phyloP scores from a whole-genome alignment of 1,140 invertebrate genomes.

The Tribolium madens region DNA sequence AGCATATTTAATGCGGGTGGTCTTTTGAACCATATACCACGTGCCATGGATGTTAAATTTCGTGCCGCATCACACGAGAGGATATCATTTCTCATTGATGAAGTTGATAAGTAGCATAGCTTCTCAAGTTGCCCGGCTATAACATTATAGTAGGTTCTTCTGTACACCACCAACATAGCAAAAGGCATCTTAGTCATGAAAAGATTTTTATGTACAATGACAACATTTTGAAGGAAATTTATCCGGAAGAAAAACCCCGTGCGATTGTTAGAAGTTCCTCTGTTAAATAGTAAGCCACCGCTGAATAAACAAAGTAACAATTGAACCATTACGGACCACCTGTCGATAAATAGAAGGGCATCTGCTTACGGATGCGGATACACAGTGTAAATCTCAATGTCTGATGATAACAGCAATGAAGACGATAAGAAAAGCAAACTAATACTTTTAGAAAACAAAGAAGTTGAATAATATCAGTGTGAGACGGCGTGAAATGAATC shows the following conservation, averaged over 20 bases:
- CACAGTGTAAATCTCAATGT: background rate
- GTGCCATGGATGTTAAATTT: background rate
- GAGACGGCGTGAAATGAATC: background rate
- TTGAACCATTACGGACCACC: constrained; percentile 49
- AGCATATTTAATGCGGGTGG: constrained; percentile 29
- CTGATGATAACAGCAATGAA: background rate
- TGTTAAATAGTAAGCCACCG: constrained; percentile 44
- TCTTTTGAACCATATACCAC: background rate
- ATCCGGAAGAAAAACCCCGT: constrained; percentile 2
- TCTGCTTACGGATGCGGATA: constrained; percentile 28
- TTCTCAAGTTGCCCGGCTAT: background rate
- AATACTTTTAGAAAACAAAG: background rate
- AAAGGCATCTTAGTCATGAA: too few relatives aligned
- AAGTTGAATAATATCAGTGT: background rate
- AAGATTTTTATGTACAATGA: background rate
- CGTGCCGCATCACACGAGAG: constrained; percentile 1
- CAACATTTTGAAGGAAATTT: constrained; percentile 14
- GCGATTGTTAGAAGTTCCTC: constrained; percentile 32
- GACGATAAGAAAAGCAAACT: background rate
- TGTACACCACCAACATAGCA: too few relatives aligned
- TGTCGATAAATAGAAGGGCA: constrained; percentile 35
- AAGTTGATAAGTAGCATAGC: constrained; percentile 32
- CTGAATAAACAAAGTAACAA: constrained; percentile 45
- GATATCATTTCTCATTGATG: constrained; percentile 38
- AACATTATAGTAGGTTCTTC: too few relatives aligned